Evolutionary conservation across 2,797 vertebrate genomes (phyloP).

Genomic region (Acanthopagrus latus): DNA sequence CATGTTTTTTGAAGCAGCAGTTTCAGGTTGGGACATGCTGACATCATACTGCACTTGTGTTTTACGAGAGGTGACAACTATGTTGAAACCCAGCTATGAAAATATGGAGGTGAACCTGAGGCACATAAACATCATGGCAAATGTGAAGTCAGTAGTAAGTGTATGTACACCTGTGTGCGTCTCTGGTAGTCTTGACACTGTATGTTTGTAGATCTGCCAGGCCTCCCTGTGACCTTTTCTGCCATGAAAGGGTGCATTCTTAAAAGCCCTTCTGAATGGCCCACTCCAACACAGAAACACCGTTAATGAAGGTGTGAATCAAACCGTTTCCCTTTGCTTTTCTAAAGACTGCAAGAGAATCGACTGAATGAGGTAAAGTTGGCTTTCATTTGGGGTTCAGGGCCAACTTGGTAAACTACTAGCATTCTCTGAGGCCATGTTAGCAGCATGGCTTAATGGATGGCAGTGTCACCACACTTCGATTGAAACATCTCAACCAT

Average conservation of each 20-base stretch:
- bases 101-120: constrained; percentile 54
- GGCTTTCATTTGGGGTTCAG: neutral
- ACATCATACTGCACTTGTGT: constrained; percentile 43
- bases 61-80: constrained; percentile 53
- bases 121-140: constrained; percentile 27
- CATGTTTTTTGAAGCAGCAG: constrained; percentile 26
- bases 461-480: neutral
- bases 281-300: constrained; percentile 3
- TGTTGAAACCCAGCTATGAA: constrained; percentile 62
- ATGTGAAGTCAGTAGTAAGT: constrained; percentile 28
- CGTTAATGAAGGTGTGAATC: constrained; percentile 10
- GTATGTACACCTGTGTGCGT: constrained; percentile 37
- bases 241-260: constrained; percentile 3
- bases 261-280: neutral
- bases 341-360: neutral
- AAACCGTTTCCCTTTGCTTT: neutral
- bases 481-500: neutral
- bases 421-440: neutral
- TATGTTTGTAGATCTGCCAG: constrained; percentile 18
- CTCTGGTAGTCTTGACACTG: constrained; percentile 9
- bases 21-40: constrained; percentile 30
- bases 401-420: too few species aligned
- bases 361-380: neutral
- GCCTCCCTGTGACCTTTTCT: constrained; percentile 15
- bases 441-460: too few species aligned